Conservation (phyloP, 2,797 vertebrate genomes). For the Furcifer pardalis region DNA sequence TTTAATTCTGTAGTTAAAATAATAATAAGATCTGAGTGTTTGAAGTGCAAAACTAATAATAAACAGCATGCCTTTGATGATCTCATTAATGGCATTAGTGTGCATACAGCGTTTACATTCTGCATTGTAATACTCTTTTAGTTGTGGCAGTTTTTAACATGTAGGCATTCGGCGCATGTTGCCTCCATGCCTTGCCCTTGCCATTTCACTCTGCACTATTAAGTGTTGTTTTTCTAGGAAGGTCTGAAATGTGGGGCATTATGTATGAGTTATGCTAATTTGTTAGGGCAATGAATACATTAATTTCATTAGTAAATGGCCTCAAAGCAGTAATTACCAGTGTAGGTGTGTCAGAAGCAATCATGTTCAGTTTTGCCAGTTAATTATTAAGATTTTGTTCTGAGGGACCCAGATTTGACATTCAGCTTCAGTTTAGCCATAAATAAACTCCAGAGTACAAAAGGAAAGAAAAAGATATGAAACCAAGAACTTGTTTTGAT, state of each 20-base stretch:
- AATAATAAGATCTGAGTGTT: conserved; percentile 75
- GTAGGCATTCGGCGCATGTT: conserved; percentile 77
- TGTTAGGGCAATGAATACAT: conserved; percentile 99
- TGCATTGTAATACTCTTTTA: conserved; percentile 81
- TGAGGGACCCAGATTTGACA: conserved; percentile 93
- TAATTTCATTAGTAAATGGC: conserved; percentile 99
- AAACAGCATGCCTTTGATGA: conserved; percentile 74
- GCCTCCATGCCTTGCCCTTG: conserved; percentile 76
- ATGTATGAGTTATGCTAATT: conserved; percentile 99
- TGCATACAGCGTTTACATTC: conserved; percentile 75
- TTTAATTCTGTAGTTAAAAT: conserved; percentile 75
- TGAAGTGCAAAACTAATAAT: conserved; percentile 79
- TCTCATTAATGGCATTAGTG: conserved; percentile 76
- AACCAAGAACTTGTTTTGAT: conserved; percentile 77
- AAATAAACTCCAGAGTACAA: conserved; percentile 82
- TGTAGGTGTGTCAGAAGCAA: conserved; percentile 99
- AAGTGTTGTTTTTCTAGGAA: conserved; percentile 80
- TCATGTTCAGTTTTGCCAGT: conserved; percentile 99
- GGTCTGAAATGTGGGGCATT: conserved; percentile 95
- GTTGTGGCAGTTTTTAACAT: conserved; percentile 80
- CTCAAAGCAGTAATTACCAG: conserved; percentile 99
- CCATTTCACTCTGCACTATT: conserved; percentile 78
- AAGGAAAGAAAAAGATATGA: conserved; percentile 77
- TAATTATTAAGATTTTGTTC: conserved; percentile 99
- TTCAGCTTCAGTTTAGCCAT: conserved; percentile 84